phyloP scores from a whole-genome alignment of 1,140 invertebrate genomes.

The Cepaea nemoralis region DNA sequence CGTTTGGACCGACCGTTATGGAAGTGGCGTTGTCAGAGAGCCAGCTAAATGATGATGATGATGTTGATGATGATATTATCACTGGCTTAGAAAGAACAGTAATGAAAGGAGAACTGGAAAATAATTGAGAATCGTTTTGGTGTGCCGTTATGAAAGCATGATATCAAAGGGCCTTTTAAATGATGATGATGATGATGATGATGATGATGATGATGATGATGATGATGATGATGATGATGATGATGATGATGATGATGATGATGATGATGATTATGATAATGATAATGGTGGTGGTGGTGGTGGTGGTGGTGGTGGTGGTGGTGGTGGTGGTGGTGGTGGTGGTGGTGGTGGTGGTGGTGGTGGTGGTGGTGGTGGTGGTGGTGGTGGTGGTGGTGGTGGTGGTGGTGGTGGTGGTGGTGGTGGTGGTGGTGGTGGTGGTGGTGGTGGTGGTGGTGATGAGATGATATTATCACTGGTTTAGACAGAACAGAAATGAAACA shows the following conservation, averaged over 20 bases:
- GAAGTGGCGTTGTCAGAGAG: too few relatives aligned
- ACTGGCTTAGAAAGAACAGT: too few relatives aligned
- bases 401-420: neutral
- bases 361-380: neutral
- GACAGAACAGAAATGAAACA: too few relatives aligned
- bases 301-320: neutral
- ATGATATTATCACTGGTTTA: too few relatives aligned
- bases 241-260: neutral
- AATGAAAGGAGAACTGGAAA: too few relatives aligned
- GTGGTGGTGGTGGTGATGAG: constrained; percentile 4
- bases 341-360: neutral
- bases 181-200: constrained; percentile 22
- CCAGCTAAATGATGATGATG: constrained; percentile 26
- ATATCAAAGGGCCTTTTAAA: neutral
- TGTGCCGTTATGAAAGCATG: neutral
- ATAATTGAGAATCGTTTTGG: too few relatives aligned
- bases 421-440: neutral
- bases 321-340: neutral
- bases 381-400: neutral
- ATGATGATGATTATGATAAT: neutral
- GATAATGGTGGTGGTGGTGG: neutral
- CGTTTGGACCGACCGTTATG: too few relatives aligned
- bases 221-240: constrained; percentile 19
- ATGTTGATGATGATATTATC: neutral
- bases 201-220: constrained; percentile 32